A percentile compares a stretch with the other conserved stretches of the same genome.
phyloP scores from a whole-genome alignment of 2,888 invertebrate genomes.

The Trachelus iudaicus region DNA sequence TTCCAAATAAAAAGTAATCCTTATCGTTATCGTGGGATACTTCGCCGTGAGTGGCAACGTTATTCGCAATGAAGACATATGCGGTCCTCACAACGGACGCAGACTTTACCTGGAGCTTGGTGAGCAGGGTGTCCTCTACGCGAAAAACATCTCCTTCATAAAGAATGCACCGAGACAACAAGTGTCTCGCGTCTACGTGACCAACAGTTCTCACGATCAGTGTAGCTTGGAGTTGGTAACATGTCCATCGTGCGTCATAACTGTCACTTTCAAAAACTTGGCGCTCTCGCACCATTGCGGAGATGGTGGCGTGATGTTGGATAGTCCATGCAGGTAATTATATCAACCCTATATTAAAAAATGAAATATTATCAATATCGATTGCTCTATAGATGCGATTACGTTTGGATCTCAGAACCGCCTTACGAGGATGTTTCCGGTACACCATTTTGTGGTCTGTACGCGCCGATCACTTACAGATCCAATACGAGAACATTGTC shows the following conservation, averaged over 20 bases:
- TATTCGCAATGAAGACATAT: constrained; percentile 62
- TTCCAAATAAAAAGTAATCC: constrained; percentile 11
- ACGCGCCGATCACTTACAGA: constrained; percentile 66
- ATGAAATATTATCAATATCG: neutral
- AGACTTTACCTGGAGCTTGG: constrained; percentile 62
- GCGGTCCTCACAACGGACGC: constrained; percentile 61
- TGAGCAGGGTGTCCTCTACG: constrained; percentile 59
- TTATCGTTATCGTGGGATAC: constrained; percentile 19
- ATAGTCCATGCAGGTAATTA: constrained; percentile 64
- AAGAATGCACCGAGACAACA: constrained; percentile 46
- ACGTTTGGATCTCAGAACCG: constrained; percentile 75
- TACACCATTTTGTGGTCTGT: constrained; percentile 71
- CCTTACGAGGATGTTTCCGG: constrained; percentile 73
- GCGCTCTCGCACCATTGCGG: constrained; percentile 62
- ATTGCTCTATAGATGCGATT: constrained; percentile 69
- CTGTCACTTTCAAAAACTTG: constrained; percentile 67
- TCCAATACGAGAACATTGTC: constrained; percentile 73
- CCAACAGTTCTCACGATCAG: constrained; percentile 65
- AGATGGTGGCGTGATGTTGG: constrained; percentile 55
- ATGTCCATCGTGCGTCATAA: constrained; percentile 76
- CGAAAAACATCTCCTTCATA: constrained; percentile 55
- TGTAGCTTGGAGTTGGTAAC: constrained; percentile 77
- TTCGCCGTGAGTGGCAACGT: constrained; percentile 37
- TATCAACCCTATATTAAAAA: neutral
- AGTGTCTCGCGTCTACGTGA: constrained; percentile 36